Evolutionary conservation across 2,797 vertebrate genomes (phyloP).

Genomic region (Thunnus albacares): DNA sequence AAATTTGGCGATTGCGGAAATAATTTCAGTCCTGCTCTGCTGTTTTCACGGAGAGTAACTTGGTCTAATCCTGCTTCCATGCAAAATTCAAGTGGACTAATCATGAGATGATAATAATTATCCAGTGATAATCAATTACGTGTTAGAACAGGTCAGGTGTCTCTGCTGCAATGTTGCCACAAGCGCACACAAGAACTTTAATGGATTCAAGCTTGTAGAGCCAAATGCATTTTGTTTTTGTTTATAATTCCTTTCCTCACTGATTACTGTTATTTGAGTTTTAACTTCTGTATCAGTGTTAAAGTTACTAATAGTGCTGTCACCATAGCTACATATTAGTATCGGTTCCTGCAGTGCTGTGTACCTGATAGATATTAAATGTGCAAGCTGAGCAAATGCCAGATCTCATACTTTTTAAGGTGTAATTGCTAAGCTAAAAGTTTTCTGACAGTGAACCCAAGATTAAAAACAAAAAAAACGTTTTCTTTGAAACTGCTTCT

Average conservation of each 20-base stretch:
- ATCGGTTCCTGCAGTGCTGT: conserved; percentile 5
- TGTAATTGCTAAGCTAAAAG: conserved; percentile 14
- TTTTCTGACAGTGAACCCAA: conserved; percentile 11
- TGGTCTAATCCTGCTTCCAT: no score
- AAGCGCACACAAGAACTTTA: no score
- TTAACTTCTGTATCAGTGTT: neutral
- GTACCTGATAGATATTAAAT: conserved; percentile 8
- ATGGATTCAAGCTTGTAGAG: no score
- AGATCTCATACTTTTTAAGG: neutral
- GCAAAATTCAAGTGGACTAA: no score
- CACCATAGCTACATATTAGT: neutral
- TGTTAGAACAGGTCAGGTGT: no score
- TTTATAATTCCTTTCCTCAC: no score
- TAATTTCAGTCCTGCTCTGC: neutral
- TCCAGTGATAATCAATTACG: no score
- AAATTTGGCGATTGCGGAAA: conserved; percentile 8
- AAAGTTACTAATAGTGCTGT: neutral
- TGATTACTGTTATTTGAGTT: neutral
- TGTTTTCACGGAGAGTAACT: neutral
- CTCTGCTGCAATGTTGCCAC: no score
- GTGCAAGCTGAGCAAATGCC: neutral
- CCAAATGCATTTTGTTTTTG: no score
- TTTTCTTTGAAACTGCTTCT: neutral
- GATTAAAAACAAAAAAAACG: conserved; percentile 27
- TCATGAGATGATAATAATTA: no score